phyloP scores from a whole-genome alignment of 2,113 vertebrate species.

The Cavia aperea region DNA sequence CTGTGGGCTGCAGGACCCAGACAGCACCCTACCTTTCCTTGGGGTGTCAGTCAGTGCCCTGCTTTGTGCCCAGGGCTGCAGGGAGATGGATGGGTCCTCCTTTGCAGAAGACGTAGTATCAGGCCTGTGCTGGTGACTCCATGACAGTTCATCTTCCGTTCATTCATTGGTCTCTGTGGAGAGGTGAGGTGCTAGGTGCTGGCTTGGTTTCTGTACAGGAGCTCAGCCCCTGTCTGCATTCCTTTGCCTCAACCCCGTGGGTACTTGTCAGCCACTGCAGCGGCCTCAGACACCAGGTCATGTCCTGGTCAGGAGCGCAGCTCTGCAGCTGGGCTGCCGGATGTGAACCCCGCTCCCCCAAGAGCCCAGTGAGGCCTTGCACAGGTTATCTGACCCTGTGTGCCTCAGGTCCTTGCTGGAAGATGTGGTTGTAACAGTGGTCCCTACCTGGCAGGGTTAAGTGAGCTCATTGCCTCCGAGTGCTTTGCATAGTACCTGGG shows the following conservation, averaged over 20 bases:
- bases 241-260: background rate
- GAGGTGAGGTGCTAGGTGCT: background rate
- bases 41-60: background rate
- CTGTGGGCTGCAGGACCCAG: background rate
- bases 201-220: background rate
- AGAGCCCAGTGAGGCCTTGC: background rate
- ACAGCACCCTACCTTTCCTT: background rate
- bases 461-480: background rate
- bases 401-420: background rate
- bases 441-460: background rate
- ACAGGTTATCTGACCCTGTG: background rate
- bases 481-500: background rate
- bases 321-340: background rate
- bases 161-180: background rate
- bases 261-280: background rate
- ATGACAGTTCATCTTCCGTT: background rate
- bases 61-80: background rate
- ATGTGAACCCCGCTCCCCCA: background rate
- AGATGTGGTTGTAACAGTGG: background rate
- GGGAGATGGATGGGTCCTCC: background rate
- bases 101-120: background rate
- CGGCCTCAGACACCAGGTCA: background rate
- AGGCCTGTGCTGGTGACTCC: background rate
- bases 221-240: background rate
- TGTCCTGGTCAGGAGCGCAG: background rate